Evolutionary conservation across 1,140 invertebrate species (phyloP), one percentile per base, ranked within the genome.

Genomic region (Brachionus rubens): DNA sequence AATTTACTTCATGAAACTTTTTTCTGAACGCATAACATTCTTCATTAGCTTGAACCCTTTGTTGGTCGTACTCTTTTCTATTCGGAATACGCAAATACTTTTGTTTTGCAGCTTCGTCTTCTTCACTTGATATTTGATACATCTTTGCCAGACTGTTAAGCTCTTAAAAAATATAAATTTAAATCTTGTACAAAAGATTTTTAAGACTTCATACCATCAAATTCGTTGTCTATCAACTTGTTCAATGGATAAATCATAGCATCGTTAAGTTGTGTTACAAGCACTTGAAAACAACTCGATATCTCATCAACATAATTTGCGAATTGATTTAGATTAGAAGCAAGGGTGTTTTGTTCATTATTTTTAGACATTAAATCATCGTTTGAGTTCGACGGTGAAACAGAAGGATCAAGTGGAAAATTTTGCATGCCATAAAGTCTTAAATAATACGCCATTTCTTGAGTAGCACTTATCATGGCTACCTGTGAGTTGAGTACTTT

Each of bases 351-450:
- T 36, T 3, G 33, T 9, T 36, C 33, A 5, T 3, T 5, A 5
- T 3, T 3, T 36, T 36, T 4, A 14, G 43, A 46, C 3, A 3
- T 46, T 46, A 46, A 46, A 46, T 46, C n/a, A 7, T 46, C 5
- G 14, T 46, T 46, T 46, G 43, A 46, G 14, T 46, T 46, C 3
- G 9, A 14, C 4, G 36, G 59, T 43, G 10, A 9, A 14, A 65
- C 24, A 24, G 59, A 41, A 1, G 59, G 59, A 10, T 65, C 59
- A 5, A 65, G 40, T 16, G 59, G 59, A 65, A 65, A 65, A 65
- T 65, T 65, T 41, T 65, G 59, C 59, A 43, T 65, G 26, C 59
- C 59, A n/a, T 65, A 65, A 43, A 65, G 40, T 43, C 59, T 65
- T 26, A 65, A 65, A 65, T 65, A 65, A 16, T 65, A 65, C 2